These are phyloP conservation scores for Polypterus bichir DNA, from an alignment of 2,113 vertebrate genomes.

Conservation along the genomic window DNA sequence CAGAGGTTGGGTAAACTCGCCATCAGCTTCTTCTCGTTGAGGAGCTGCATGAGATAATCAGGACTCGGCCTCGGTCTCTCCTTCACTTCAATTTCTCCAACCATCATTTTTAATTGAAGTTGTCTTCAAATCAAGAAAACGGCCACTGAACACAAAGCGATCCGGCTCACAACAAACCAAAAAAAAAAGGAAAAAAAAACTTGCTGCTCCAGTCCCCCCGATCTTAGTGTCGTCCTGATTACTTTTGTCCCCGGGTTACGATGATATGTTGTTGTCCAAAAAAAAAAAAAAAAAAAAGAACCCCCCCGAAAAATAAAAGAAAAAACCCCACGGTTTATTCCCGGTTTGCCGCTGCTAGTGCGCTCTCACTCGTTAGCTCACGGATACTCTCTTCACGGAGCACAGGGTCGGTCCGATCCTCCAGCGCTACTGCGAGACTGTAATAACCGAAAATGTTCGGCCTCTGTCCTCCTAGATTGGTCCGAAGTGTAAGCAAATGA, in stretches of 20 bases:
- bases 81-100: conserved; percentile 69
- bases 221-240: too few species aligned
- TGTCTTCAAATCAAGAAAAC: conserved; percentile 29
- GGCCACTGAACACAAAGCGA: conserved; percentile 40
- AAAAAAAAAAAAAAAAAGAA: conserved; percentile 27
- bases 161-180: conserved; percentile 25
- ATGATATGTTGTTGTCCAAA: conserved; percentile 5
- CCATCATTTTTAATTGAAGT: conserved; percentile 51
- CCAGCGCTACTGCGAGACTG: conserved; percentile 42
- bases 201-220: conserved; percentile 39
- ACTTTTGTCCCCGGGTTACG: too few species aligned
- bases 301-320: conserved; percentile 21
- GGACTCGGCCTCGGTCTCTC: conserved; percentile 72
- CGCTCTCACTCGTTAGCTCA: conserved; percentile 19
- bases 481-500: conserved; percentile 6
- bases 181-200: conserved; percentile 38
- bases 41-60: conserved; percentile 67
- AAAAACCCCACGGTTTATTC: conserved; percentile 43
- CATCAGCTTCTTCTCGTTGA: conserved; percentile 71
- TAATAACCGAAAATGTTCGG: conserved; percentile 30
- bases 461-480: conserved; percentile 35
- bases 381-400: conserved; percentile 37
- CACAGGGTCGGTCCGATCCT: conserved; percentile 44
- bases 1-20: conserved; percentile 66
- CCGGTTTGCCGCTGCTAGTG: conserved; percentile 23